phyloP scores from a whole-genome alignment of 2,113 vertebrate species.

The Arenaria interpres region DNA sequence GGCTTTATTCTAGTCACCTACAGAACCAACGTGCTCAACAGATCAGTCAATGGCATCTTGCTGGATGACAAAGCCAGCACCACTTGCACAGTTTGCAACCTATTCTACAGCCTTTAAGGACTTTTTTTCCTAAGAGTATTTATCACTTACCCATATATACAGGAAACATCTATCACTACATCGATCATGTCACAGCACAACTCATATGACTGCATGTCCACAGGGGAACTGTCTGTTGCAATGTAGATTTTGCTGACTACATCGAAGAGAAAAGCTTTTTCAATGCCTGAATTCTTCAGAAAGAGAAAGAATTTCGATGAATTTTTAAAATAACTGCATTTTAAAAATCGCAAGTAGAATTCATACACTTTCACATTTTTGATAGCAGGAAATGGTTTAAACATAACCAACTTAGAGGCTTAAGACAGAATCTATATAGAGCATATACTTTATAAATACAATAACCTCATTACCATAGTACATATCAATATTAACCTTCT shows the following conservation, averaged over 20 bases:
- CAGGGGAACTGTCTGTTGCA: slow-evolving; percentile 97
- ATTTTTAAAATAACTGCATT: slow-evolving; percentile 18
- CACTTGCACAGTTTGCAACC: not conserved
- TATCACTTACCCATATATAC: slow-evolving; percentile 95
- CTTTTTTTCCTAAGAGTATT: not conserved
- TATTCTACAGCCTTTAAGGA: not conserved
- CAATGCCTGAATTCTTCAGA: slow-evolving; percentile 97
- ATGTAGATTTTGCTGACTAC: slow-evolving; percentile 99
- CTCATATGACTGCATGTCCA: slow-evolving; percentile 99
- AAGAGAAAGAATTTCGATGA: slow-evolving; percentile 58
- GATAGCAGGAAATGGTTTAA: not conserved
- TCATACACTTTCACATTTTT: not conserved
- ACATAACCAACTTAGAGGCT: not conserved
- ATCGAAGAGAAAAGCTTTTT: slow-evolving; percentile 98
- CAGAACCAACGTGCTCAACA: not conserved
- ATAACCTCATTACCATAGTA: not conserved
- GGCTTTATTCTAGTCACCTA: not conserved
- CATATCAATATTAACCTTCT: not conserved
- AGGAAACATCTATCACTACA: slow-evolving; percentile 98
- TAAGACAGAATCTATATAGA: not conserved
- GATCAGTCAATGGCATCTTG: not conserved
- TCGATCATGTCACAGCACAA: slow-evolving; percentile 99
- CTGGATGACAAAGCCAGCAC: not conserved
- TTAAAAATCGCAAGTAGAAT: not conserved
- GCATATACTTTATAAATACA: not conserved